phyloP scores from a whole-genome alignment of 2,113 vertebrate genomes.

The Ranitomeya imitator region DNA sequence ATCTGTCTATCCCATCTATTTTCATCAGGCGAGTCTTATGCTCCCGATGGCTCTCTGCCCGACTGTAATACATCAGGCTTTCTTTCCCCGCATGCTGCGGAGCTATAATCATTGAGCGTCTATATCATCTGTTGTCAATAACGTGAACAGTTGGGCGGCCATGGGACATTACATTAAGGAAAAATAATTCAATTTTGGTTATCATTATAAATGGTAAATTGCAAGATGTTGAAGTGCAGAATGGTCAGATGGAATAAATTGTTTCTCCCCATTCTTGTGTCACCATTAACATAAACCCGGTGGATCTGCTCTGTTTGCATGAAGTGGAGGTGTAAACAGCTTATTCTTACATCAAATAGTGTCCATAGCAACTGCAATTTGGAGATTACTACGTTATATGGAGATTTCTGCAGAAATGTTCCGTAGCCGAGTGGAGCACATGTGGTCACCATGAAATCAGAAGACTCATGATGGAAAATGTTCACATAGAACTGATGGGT shows the following conservation, averaged over 20 bases:
- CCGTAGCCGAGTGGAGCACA: background rate
- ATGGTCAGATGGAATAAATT: constrained; percentile 14
- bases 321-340: constrained; percentile 28
- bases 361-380: constrained; percentile 43
- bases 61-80: background rate
- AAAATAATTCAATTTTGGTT: constrained; percentile 8
- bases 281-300: constrained; percentile 14
- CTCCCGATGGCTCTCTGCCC: background rate
- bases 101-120: background rate
- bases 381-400: constrained; percentile 14
- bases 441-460: constrained; percentile 10
- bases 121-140: constrained; percentile 4
- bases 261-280: background rate
- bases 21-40: background rate
- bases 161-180: background rate
- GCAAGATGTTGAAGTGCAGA: background rate
- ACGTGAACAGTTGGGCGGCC: background rate
- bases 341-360: constrained; percentile 41
- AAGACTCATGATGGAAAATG: background rate
- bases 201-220: background rate
- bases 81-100: background rate
- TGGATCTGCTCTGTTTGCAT: constrained; percentile 21
- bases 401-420: background rate
- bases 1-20: background rate
- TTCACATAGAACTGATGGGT: background rate